Percentiles rank a stretch among this genome's conserved stretches.
phyloP scores from a whole-genome alignment of 2,888 invertebrate species.

The Eilema sororculum region DNA sequence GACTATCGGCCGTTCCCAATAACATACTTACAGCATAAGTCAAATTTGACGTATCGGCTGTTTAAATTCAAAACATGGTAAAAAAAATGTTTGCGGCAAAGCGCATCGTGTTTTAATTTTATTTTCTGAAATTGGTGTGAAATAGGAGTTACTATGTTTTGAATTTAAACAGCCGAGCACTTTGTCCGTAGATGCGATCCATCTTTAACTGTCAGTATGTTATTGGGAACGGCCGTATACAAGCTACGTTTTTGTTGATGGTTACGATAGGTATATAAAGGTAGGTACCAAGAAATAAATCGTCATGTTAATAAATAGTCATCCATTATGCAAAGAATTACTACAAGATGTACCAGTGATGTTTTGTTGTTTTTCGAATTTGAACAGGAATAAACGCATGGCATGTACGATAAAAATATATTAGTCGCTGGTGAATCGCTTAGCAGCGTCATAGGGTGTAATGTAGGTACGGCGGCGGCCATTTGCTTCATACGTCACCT shows the following conservation, averaged over 20 bases:
- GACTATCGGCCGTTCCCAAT: too few relatives aligned
- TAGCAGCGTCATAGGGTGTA: constrained; percentile 25
- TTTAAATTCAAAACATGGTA: too few relatives aligned
- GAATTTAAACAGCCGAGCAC: too few relatives aligned
- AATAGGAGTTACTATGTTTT: too few relatives aligned
- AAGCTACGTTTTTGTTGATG: background rate
- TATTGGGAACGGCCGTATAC: too few relatives aligned
- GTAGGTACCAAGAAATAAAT: background rate
- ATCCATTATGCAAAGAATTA: constrained; percentile 13
- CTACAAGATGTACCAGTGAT: background rate
- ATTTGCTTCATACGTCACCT: constrained; percentile 42
- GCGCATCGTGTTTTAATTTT: too few relatives aligned
- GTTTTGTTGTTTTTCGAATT: background rate
- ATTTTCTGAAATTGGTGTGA: too few relatives aligned
- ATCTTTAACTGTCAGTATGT: too few relatives aligned
- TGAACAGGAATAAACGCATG: constrained; percentile 2
- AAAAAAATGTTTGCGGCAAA: too few relatives aligned
- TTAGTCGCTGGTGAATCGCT: constrained; percentile 35
- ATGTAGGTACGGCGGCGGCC: constrained; percentile 29
- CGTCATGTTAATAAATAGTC: constrained; percentile 23
- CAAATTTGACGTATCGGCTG: too few relatives aligned
- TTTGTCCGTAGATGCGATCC: too few relatives aligned
- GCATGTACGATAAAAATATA: constrained; percentile 18
- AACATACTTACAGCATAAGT: too few relatives aligned
- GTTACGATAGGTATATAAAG: background rate